Evolutionary conservation across 1,140 invertebrate species (phyloP).

Genomic region (Schlechtendalia chinensis): DNA sequence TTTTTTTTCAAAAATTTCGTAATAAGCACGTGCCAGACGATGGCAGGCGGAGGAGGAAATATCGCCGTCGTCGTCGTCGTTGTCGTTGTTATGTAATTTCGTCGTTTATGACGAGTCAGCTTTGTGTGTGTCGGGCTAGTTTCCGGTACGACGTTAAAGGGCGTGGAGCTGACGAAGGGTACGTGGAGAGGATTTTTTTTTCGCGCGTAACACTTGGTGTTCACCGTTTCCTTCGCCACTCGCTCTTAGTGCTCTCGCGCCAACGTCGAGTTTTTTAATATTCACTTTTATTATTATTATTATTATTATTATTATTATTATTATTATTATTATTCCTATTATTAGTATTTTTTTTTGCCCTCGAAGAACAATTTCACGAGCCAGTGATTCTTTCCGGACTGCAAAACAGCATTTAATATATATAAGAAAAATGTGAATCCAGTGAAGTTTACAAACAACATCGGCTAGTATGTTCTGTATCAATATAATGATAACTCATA

Average conservation of each 20-base stretch:
- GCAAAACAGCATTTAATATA: slow-evolving; percentile 37
- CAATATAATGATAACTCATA: too few species aligned
- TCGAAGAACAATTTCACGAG: slow-evolving; percentile 38
- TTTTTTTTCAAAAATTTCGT: neutral
- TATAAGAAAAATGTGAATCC: neutral
- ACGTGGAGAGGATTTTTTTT: neutral
- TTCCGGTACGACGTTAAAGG: neutral
- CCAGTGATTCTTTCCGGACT: slow-evolving; percentile 42
- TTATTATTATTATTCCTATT: too few species aligned
- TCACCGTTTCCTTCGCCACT: neutral
- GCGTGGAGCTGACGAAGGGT: neutral
- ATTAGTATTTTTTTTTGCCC: slow-evolving; percentile 14
- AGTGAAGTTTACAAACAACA: neutral
- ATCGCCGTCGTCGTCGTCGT: neutral
- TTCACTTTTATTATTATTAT: slow-evolving; percentile 34
- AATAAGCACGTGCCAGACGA: neutral
- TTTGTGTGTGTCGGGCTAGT: neutral
- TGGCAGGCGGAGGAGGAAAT: neutral
- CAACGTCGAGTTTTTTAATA: slow-evolving; percentile 41
- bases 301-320: too few species aligned
- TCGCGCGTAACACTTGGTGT: slow-evolving; percentile 30
- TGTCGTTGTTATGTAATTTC: slow-evolving; percentile 4
- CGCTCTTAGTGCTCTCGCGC: neutral
- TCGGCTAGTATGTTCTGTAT: too few species aligned
- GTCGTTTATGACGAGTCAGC: slow-evolving; percentile 28